Evolutionary conservation across 2,888 invertebrate genomes (phyloP).

Genomic region (Yponomeuta malinellus): DNA sequence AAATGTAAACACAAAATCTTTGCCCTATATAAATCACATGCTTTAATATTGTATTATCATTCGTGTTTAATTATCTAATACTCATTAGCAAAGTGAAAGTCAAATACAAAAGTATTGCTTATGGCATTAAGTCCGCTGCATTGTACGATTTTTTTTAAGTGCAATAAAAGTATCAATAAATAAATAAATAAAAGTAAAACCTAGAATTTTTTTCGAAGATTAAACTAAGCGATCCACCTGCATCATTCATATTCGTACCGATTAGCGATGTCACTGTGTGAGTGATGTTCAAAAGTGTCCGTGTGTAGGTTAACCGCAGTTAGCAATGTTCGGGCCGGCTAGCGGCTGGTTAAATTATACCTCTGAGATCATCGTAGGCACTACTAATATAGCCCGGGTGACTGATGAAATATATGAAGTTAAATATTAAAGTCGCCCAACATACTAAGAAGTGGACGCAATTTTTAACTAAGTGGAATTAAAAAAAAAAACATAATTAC

Average conservation of each 20-base stretch:
- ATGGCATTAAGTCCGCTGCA: no score
- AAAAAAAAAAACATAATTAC: no score
- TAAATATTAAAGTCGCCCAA: background rate
- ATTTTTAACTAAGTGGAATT: no score
- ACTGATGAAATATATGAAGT: background rate
- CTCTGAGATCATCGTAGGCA: slow-evolving; percentile 29
- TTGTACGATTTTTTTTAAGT: no score
- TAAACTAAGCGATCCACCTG: background rate
- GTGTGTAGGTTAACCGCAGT: slow-evolving; percentile 18
- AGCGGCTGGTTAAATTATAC: slow-evolving; percentile 27
- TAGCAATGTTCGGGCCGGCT: slow-evolving; percentile 18
- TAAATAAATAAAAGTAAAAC: background rate
- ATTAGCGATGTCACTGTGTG: slow-evolving; percentile 3
- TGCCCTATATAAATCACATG: no score
- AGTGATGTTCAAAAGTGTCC: slow-evolving; percentile 9
- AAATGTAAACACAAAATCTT: no score
- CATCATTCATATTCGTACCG: background rate
- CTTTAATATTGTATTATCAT: no score
- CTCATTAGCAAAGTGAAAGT: no score
- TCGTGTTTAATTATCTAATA: no score
- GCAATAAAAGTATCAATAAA: no score
- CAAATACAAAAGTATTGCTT: no score
- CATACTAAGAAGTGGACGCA: background rate
- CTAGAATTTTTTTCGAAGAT: background rate
- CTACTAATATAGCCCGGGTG: slow-evolving; percentile 12